Percentiles rank a stretch among this genome's conserved stretches.
Conservation (phyloP, 2,113 vertebrate genomes). For the Urocynchramus pylzowi region DNA sequence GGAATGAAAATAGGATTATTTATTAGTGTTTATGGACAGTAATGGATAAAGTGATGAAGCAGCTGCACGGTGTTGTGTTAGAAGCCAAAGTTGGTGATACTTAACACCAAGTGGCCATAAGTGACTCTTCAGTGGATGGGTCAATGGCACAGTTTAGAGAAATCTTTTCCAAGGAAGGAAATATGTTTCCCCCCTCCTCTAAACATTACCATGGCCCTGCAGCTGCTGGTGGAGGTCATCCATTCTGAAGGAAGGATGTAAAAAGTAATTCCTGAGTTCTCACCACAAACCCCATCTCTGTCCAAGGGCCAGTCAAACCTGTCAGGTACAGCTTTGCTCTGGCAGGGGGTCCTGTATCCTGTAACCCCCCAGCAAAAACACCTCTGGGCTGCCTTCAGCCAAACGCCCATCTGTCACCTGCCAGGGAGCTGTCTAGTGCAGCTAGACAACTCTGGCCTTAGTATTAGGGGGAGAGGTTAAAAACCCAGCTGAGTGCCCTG, state of each 20-base stretch:
- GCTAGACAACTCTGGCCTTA: neutral
- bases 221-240: neutral
- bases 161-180: neutral
- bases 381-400: neutral
- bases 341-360: neutral
- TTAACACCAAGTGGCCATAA: neutral
- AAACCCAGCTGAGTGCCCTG: neutral
- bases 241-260: neutral
- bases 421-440: neutral
- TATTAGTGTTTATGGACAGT: constrained; percentile 33
- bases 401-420: neutral
- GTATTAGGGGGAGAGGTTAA: neutral
- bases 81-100: neutral
- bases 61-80: neutral
- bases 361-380: neutral
- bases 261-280: neutral
- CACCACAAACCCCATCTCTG: neutral
- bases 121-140: neutral
- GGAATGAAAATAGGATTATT: constrained; percentile 50
- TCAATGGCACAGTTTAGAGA: neutral
- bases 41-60: constrained; percentile 40
- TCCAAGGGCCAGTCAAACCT: neutral
- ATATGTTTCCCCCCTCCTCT: neutral
- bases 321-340: neutral
- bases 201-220: fast-evolving